A percentile compares a stretch with the other conserved stretches of the same genome.
These are phyloP conservation scores for Venturia canescens DNA, from an alignment of 1,140 invertebrate species.

Conservation along the genomic window DNA sequence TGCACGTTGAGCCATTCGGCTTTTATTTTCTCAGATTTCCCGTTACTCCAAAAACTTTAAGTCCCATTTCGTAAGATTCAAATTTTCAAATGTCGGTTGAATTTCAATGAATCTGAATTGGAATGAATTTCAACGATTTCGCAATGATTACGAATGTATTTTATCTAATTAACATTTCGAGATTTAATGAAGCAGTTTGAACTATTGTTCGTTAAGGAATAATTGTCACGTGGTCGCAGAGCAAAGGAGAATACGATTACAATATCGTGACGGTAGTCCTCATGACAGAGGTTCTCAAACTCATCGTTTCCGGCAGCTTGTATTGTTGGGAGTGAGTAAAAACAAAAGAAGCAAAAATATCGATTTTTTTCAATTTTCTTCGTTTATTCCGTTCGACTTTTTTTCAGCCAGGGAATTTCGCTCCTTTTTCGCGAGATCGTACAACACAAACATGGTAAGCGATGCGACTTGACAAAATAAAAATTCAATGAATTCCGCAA, in stretches of 20 bases:
- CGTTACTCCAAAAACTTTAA: too few relatives aligned
- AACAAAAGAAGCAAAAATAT: conserved; percentile 36
- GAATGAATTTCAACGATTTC: too few relatives aligned
- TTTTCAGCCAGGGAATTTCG: conserved; percentile 75
- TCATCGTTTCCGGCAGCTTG: conserved; percentile 83
- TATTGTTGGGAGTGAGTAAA: conserved; percentile 85
- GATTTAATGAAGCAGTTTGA: too few relatives aligned
- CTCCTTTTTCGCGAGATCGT: conserved; percentile 78
- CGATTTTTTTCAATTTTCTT: not conserved
- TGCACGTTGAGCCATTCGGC: too few relatives aligned
- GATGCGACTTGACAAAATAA: not conserved
- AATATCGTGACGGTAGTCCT: conserved; percentile 93
- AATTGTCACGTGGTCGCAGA: conserved; percentile 93
- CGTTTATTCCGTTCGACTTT: conserved; percentile 38
- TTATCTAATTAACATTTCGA: too few relatives aligned
- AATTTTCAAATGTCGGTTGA: too few relatives aligned
- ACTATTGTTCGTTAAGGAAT: conserved; percentile 83
- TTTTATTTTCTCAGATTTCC: too few relatives aligned
- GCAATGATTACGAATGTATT: too few relatives aligned
- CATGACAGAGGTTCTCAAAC: conserved; percentile 91
- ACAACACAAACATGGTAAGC: conserved; percentile 77
- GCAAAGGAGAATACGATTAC: conserved; percentile 89
- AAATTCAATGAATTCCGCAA: too few relatives aligned
- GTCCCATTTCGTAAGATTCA: too few relatives aligned
- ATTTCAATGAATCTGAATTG: too few relatives aligned